phyloP scores from a whole-genome alignment of 2,888 invertebrate species.

The Furcula furcula region DNA sequence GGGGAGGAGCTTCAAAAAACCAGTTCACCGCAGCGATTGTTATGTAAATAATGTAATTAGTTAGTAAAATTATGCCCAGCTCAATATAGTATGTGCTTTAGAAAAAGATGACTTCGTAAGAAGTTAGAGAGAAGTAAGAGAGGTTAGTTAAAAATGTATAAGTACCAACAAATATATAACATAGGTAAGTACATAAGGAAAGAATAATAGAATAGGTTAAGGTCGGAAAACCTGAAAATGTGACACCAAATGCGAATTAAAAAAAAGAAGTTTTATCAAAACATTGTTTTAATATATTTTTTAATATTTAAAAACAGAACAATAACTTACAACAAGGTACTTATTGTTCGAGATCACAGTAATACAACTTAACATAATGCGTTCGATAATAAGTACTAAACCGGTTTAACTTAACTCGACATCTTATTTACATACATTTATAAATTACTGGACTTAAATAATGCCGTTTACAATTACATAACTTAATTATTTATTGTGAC shows the following conservation, averaged over 20 bases:
- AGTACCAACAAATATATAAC: too few relatives aligned
- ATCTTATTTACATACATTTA: conserved; percentile 17
- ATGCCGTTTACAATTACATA: conserved; percentile 7
- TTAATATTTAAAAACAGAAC: conserved; percentile 42
- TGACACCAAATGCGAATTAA: too few relatives aligned
- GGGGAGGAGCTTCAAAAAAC: conserved; percentile 70
- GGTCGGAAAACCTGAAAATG: too few relatives aligned
- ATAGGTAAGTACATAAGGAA: too few relatives aligned
- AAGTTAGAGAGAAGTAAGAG: too few relatives aligned
- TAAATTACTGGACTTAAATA: conserved; percentile 11
- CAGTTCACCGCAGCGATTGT: conserved; percentile 48
- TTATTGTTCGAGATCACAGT: conserved; percentile 79
- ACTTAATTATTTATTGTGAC: conserved; percentile 18
- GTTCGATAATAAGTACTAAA: conserved; percentile 13
- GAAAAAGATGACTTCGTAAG: too few relatives aligned
- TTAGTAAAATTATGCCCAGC: too few relatives aligned
- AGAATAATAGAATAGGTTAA: too few relatives aligned
- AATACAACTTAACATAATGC: conserved; percentile 18
- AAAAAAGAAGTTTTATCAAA: conserved; percentile 23
- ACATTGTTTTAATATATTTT: conserved; percentile 38
- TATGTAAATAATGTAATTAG: conserved; percentile 44
- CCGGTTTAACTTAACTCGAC: conserved; percentile 21
- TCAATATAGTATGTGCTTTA: too few relatives aligned
- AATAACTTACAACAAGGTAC: conserved; percentile 71
- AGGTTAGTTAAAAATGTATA: too few relatives aligned